A percentile compares a stretch with the other conserved stretches of the same genome.
phyloP scores from a whole-genome alignment of 2,888 invertebrate species.

The Drosophila rubida region DNA sequence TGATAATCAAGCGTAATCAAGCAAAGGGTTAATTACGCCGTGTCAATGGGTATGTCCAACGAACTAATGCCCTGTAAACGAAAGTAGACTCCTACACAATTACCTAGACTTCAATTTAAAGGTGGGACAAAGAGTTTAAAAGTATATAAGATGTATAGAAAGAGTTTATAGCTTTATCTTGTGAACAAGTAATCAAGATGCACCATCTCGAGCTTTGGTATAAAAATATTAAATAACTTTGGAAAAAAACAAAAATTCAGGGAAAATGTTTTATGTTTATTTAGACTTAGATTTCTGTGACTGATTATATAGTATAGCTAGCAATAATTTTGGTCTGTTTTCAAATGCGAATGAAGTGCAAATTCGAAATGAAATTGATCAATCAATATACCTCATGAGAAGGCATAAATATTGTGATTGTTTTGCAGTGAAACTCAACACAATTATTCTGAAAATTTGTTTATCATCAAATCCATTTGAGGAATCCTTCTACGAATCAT shows the following conservation, averaged over 20 bases:
- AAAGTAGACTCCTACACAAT: background rate
- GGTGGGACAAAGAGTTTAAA: background rate
- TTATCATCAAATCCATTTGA: background rate
- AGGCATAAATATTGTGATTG: background rate
- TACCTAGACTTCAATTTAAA: no score
- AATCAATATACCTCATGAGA: background rate
- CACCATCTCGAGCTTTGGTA: no score
- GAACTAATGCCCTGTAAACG: background rate
- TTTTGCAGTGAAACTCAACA: background rate
- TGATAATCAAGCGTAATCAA: constrained; percentile 19
- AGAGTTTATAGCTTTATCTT: no score
- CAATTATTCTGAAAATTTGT: background rate
- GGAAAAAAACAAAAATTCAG: no score
- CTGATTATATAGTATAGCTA: no score
- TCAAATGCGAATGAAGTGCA: no score
- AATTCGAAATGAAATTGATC: background rate
- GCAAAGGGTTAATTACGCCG: constrained; percentile 1
- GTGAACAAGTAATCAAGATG: no score
- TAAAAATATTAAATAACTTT: no score
- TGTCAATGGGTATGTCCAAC: background rate
- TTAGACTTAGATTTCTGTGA: no score
- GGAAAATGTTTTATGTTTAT: no score
- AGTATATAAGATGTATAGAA: no score
- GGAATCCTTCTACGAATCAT: constrained; percentile 7
- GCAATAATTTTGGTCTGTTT: no score